Evolutionary conservation across 1,140 invertebrate species (phyloP), one percentile per base, ranked within the genome.

Genomic region (Drosophila sproati): DNA sequence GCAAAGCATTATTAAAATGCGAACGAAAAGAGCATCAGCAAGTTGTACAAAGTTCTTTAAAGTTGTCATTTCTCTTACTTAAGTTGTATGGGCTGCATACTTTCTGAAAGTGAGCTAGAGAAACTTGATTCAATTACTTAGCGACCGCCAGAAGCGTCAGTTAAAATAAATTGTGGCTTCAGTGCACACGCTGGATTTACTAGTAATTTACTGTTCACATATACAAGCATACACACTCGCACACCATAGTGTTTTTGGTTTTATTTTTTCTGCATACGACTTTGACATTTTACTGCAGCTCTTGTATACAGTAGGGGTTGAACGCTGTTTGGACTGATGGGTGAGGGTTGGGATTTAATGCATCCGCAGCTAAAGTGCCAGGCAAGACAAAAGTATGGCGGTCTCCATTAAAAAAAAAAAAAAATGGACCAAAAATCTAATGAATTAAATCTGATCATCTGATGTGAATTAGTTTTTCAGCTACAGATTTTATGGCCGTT

Each of bases 131-230:
- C 77, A 73, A 79, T 77, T 77, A 79, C 74, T 79, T 77, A 77
- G 69, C 67, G 56, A 77, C 52, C 72, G 71, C 35, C 69, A 73
- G 61, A 28, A 10, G 61, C 4, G 8, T 50, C 69, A 43, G 69
- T 68, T 68, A 39, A 79, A 79, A 79, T 79, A 73, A 79, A 79
- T 79, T 74, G 59, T 61, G 52, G 68, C 68, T 77, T 62, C 73
- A 73, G 73, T 76, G 73, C 77, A 79, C 73, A 62, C 54, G 59
- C 77, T 77, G 73, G 73, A 77, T 79, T 79, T 79, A 77, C 69
- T 63, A 77, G 74, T 79, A 79, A 79, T 79, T 79, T 79, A 77
- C 68, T 73, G 77, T 43, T 41, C 63, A 45, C 43, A 63, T 47
- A 74, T 37, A 56, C 35, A 43, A 34, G 45, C 47, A 61, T 12